These are phyloP conservation scores for Thalpophila matura DNA, from an alignment of 2,888 invertebrate species.

Conservation along the genomic window DNA sequence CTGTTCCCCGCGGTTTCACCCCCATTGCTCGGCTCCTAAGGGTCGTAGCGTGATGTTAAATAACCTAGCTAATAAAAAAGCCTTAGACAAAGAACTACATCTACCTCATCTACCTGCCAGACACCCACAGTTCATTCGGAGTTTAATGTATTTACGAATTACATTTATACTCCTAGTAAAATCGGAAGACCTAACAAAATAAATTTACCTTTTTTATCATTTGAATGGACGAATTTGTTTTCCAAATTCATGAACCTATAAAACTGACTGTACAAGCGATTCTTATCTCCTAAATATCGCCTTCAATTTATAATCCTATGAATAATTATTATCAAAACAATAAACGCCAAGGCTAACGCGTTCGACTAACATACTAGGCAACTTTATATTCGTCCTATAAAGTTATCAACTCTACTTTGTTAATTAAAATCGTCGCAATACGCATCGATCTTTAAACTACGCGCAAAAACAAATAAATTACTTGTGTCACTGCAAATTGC, in stretches of 20 bases:
- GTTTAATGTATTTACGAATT: no score
- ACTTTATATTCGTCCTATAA: constrained; percentile 37
- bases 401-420: constrained; percentile 23
- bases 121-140: no score
- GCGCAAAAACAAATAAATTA: constrained; percentile 16
- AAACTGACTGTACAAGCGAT: constrained; percentile 16
- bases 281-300: constrained; percentile 38
- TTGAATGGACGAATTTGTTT: neutral
- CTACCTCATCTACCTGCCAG: no score
- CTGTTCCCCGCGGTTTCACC: no score
- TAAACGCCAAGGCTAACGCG: constrained; percentile 48
- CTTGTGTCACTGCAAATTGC: constrained; percentile 5
- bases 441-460: constrained; percentile 28
- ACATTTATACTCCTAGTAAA: neutral
- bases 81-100: no score
- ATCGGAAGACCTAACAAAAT: neutral
- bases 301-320: constrained; percentile 28
- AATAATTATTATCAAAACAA: constrained; percentile 50
- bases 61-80: no score
- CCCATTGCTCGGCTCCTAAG: no score
- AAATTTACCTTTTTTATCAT: no score
- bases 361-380: constrained; percentile 25
- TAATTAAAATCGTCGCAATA: constrained; percentile 31
- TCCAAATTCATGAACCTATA: neutral
- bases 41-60: no score